A percentile compares a stretch with the other conserved stretches of the same genome.
Evolutionary conservation across 1,140 invertebrate genomes (phyloP).

Genomic region (Cherax quadricarinatus): DNA sequence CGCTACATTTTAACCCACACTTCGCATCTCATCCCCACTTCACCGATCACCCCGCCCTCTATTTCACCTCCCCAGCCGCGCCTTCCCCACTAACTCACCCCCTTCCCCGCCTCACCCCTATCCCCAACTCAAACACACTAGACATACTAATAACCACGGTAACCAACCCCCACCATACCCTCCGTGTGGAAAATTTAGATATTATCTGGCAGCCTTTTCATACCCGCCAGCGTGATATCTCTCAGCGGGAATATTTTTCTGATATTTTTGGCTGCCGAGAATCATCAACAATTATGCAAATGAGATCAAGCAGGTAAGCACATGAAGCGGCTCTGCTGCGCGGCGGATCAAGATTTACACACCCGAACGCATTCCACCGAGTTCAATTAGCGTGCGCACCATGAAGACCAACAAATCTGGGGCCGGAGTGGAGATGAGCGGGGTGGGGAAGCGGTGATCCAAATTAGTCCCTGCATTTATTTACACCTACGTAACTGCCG

Average conservation of each 20-base stretch:
- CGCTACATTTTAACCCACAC: too few species aligned
- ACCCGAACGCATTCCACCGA: neutral
- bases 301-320: neutral
- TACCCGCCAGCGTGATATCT: neutral
- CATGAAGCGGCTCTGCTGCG: neutral
- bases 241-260: too few species aligned
- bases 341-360: neutral
- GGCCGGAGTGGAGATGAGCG: too few species aligned
- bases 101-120: too few species aligned
- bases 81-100: too few species aligned
- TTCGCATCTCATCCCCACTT: too few species aligned
- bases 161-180: neutral
- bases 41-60: too few species aligned
- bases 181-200: neutral
- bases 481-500: neutral
- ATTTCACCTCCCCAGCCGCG: too few species aligned
- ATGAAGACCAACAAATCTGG: too few species aligned
- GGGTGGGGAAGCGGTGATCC: too few species aligned
- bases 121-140: too few species aligned
- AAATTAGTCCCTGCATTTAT: neutral
- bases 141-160: too few species aligned
- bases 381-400: neutral
- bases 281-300: slow-evolving; percentile 7
- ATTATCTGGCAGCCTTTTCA: neutral
- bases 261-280: neutral